Percentiles rank a stretch among this genome's conserved stretches.
Evolutionary conservation across 2,888 invertebrate genomes (phyloP).

Genomic region (Drosophila meridiana): DNA sequence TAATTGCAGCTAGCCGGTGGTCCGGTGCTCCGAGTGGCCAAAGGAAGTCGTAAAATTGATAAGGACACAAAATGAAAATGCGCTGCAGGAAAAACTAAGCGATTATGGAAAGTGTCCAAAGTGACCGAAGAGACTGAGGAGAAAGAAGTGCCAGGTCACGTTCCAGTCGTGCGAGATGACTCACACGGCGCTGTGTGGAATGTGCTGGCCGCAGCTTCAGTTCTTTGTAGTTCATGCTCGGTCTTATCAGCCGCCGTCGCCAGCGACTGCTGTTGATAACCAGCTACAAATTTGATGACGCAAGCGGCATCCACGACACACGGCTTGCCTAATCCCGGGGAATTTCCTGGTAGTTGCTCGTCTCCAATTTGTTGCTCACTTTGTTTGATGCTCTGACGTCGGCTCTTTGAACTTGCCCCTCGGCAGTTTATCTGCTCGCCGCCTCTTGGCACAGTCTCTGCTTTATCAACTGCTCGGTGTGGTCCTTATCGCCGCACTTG

Average conservation of each 20-base stretch:
- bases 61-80: constrained; percentile 54
- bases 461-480: constrained; percentile 26
- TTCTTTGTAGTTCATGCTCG: constrained; percentile 8
- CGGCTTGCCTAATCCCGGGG: constrained; percentile 18
- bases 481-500: constrained; percentile 62
- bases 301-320: constrained; percentile 48
- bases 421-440: constrained; percentile 40
- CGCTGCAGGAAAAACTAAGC: constrained; percentile 38
- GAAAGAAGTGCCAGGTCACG: constrained; percentile 71
- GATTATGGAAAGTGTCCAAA: constrained; percentile 58
- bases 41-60: constrained; percentile 79
- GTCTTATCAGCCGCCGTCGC: constrained; percentile 54
- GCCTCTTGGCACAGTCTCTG: constrained; percentile 13
- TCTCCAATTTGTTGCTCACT: constrained; percentile 71
- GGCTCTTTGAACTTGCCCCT: constrained; percentile 69
- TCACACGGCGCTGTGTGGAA: constrained; percentile 42
- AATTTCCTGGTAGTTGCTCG: constrained; percentile 56
- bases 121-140: constrained; percentile 22
- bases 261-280: constrained; percentile 53
- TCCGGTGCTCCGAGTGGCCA: constrained; percentile 39
- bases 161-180: constrained; percentile 63
- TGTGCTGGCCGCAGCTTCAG: constrained; percentile 10
- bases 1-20: constrained; percentile 72
- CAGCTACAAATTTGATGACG: constrained; percentile 75
- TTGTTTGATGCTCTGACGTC: constrained; percentile 64